Conservation (phyloP, 2,113 vertebrate genomes). For the Tragelaphus buxtoni region DNA sequence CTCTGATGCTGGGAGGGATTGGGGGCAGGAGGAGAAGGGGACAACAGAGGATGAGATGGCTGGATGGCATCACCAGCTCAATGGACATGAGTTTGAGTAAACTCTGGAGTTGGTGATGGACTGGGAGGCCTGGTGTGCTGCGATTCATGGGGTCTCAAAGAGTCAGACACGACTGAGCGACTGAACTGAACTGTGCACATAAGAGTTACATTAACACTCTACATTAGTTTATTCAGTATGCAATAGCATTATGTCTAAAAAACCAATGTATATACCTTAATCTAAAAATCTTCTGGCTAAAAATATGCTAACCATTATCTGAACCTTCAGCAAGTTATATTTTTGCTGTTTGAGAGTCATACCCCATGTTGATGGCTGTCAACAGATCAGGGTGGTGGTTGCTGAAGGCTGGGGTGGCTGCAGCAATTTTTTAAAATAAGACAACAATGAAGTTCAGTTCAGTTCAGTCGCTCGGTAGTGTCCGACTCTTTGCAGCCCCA, state of each 20-base stretch:
- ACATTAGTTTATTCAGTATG: neutral
- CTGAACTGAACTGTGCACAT: neutral
- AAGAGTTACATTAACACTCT: neutral
- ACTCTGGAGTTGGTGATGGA: too few species aligned
- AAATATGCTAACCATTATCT: neutral
- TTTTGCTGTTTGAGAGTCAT: neutral
- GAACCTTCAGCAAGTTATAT: neutral
- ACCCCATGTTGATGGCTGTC: neutral
- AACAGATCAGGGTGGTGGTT: neutral
- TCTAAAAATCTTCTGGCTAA: neutral
- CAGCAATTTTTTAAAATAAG: neutral
- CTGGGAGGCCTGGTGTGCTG: too few species aligned
- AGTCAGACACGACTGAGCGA: too few species aligned
- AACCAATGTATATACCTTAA: neutral
- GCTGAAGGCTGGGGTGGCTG: neutral
- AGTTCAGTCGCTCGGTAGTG: too few species aligned
- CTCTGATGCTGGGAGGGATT: too few species aligned
- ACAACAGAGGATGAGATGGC: too few species aligned
- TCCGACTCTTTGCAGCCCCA: too few species aligned
- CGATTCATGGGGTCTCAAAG: too few species aligned
- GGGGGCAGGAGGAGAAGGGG: too few species aligned
- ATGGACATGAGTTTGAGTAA: too few species aligned
- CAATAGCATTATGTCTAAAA: neutral
- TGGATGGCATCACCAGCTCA: too few species aligned
- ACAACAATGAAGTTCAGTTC: neutral